Base-by-base conservation (phyloP, 2,113 vertebrate species). In the Sinocyclocheilus anshuiensis region DNA sequence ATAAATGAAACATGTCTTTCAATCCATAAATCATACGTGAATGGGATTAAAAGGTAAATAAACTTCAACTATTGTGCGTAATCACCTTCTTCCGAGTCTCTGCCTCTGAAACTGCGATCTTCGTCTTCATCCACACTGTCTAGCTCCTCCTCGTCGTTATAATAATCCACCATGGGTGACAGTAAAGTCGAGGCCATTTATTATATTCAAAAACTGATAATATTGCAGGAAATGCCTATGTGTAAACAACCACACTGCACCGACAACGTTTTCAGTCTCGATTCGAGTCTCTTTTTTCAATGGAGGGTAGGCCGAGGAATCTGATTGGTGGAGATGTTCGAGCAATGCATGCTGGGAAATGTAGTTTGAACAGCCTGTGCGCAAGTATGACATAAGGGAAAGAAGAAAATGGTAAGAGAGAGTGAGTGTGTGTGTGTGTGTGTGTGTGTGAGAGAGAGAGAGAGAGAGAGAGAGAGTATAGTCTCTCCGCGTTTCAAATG, bases 81-180 rank as follows among this genome's bases (percentile, higher is more conserved):
- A 81, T 85, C 90, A 97, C 97, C 97, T 95, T 97, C 98, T 59
- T 99, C 97, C 0, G 97, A 98, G 88, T 98, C 98, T 82, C 97
- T 96, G 50, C 96, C 97, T 71, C 97, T 96, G 86, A 96, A 96
- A 91, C 98, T 98, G n/a, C 97, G 96, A 79, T 98, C 98, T 33
- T 98, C 97, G 77, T 98, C 98, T 81, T 98, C 97, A 11, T 97
- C 97, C 90, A 98, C 97, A 85, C 96, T 97, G 84, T 97, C 96
- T 22, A 98, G 96, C 55, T 98, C 96, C 84, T 98, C 97, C 87
- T 98, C 97, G 45, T 99, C 97, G 0, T 98, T 97, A 87, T 97
- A 98, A 91, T 97, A 98, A 89, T 98, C 97, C 50, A 96, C 96
- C 53, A 97, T 93, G 0, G 94, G 94, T 5, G 96, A 96, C 72